Base-by-base conservation (phyloP, 2,888 invertebrate genomes). In the Eristalinus aeneus region DNA sequence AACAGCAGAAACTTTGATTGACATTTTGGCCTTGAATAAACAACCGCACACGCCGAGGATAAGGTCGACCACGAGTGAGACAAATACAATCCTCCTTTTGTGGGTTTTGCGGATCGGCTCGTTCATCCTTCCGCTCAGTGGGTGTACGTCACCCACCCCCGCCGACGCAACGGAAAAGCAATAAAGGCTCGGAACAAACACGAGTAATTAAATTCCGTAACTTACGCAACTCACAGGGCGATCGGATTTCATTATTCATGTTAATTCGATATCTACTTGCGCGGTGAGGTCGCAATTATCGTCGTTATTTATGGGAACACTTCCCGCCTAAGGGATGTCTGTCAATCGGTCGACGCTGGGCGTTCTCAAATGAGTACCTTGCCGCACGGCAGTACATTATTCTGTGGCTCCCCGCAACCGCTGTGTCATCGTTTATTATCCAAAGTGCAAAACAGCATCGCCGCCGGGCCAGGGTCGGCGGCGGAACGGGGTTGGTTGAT, bases 211-310 rank as follows among this genome's bases (percentile, higher is more conserved):
- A 46, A 46, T 46, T 46, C 46, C 16, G 46, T 16, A 46, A 16
- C 46, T 16, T 46, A 46, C 39, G n/a, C 39, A 39, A 39, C 9
- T 8, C 46, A 8, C 46, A 46, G 46, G n/a, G 46, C 46, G 46
- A 46, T 46, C 16, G 46, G 16, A 65, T 72, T 78, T 64, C 65
- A 72, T 72, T 72, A 71, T 46, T 64, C 64, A 56, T 60, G 78
- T 64, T 72, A 65, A 78, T 65, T 53, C 65, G 56, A 72, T 65
- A 65, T 72, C 46, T 71, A 31, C 46, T 46, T 58, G 22, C 58
- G 58, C 36, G 69, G 56, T 58, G 46, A 46, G 46, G 65, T 32
- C 39, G 60, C 65, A 72, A 79, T 79, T 71, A 78, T 72, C 58
- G 20, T 67, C 65, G 67, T 67, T 73, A 67, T 67, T 79, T 72